Conservation (phyloP, 2,797 vertebrate species). For the Anabacerthia variegaticeps region DNA sequence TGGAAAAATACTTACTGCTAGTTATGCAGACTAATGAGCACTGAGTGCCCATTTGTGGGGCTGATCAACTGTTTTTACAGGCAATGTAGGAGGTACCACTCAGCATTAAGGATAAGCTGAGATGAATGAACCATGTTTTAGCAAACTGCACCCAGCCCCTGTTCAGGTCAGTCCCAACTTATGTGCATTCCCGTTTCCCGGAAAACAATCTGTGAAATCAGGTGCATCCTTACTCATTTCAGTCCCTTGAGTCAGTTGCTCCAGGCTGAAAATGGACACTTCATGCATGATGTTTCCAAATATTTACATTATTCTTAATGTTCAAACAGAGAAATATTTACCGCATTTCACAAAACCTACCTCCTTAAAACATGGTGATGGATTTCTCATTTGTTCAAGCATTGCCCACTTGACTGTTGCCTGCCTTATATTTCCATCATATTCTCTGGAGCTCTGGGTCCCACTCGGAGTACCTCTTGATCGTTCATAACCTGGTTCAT, state of each 20-base stretch:
- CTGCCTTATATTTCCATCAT: constrained; percentile 97
- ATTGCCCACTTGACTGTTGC: constrained; percentile 99
- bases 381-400: constrained; percentile 97
- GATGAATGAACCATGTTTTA: not conserved
- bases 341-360: constrained; percentile 70
- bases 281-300: not conserved
- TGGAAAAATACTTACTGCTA: not conserved
- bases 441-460: constrained; percentile 97
- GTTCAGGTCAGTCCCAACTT: not conserved
- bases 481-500: constrained; percentile 96
- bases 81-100: not conserved
- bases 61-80: not conserved
- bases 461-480: constrained; percentile 96
- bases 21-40: not conserved
- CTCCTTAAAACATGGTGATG: constrained; percentile 98
- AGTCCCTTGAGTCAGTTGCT: not conserved
- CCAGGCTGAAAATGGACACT: not conserved
- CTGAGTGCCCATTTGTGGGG: not conserved
- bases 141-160: not conserved
- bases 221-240: not conserved
- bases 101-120: not conserved
- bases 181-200: not conserved
- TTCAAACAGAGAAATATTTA: not conserved
- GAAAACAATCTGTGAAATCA: not conserved
- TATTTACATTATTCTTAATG: not conserved